Evolutionary conservation across 2,888 invertebrate genomes (phyloP).

Genomic region (Vannuccia rotundouncinata): DNA sequence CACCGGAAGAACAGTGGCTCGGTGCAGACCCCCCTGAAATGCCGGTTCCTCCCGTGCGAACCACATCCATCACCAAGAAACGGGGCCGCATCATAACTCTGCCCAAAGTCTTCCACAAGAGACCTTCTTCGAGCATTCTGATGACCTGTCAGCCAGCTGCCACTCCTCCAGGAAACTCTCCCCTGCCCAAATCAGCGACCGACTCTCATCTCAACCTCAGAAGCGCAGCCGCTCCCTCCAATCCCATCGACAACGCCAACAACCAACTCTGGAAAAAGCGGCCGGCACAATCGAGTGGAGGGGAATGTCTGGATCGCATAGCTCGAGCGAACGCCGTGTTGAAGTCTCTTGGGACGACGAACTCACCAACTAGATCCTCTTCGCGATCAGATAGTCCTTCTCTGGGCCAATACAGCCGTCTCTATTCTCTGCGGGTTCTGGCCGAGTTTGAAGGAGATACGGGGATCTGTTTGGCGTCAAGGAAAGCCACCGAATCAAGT

Average conservation of each 20-base stretch:
- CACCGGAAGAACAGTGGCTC: neutral
- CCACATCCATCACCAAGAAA: neutral
- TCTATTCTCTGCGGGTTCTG: neutral
- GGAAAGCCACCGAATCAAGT: neutral
- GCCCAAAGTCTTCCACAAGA: neutral
- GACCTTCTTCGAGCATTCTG: neutral
- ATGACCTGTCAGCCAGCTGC: neutral
- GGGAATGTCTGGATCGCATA: neutral
- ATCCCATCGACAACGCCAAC: too few relatives aligned
- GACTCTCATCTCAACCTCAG: neutral
- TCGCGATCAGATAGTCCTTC: neutral
- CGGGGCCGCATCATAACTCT: neutral
- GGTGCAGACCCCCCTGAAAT: neutral
- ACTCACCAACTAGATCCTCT: neutral
- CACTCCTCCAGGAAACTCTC: neutral
- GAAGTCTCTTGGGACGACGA: neutral
- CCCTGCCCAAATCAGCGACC: conserved; percentile 2
- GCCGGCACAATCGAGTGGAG: neutral
- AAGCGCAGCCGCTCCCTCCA: too few relatives aligned
- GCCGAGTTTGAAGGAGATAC: conserved; percentile 6
- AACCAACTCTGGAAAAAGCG: too few relatives aligned
- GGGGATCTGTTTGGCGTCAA: neutral
- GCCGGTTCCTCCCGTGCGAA: neutral
- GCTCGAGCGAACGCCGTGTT: neutral
- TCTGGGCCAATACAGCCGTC: neutral